phyloP scores from a whole-genome alignment of 2,113 vertebrate species.

The Eurypyga helias region DNA sequence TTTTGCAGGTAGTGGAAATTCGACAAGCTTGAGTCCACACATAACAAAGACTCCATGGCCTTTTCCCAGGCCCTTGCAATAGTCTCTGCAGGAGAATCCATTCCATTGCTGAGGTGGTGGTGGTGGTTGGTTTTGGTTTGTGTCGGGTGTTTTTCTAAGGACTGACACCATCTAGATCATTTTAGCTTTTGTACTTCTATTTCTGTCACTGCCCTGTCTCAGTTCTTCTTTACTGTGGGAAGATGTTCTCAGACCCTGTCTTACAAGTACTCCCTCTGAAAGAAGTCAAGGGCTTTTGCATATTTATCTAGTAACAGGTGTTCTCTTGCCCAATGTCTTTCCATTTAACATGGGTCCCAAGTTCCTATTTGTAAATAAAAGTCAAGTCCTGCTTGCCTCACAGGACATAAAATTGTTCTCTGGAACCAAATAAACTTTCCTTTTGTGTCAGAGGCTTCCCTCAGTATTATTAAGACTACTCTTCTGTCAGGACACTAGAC shows the following conservation, averaged over 20 bases:
- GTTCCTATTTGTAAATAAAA: neutral
- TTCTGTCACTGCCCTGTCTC: neutral
- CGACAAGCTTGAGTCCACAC: neutral
- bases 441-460: neutral
- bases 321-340: neutral
- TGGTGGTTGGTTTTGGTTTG: neutral
- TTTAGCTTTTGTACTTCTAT: neutral
- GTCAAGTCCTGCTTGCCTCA: neutral
- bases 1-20: neutral
- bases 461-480: neutral
- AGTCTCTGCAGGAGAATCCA: neutral
- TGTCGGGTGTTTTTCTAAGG: neutral
- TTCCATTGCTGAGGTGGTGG: neutral
- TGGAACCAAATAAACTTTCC: neutral
- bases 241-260: neutral
- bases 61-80: neutral
- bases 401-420: neutral
- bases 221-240: neutral
- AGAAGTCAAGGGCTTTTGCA: neutral
- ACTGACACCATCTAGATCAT: neutral
- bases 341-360: neutral
- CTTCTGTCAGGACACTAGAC: neutral
- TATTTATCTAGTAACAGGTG: neutral
- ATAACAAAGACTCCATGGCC: neutral
- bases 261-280: neutral